phyloP scores from a whole-genome alignment of 2,888 invertebrate species.

The Lordiphosa andalusiaca region DNA sequence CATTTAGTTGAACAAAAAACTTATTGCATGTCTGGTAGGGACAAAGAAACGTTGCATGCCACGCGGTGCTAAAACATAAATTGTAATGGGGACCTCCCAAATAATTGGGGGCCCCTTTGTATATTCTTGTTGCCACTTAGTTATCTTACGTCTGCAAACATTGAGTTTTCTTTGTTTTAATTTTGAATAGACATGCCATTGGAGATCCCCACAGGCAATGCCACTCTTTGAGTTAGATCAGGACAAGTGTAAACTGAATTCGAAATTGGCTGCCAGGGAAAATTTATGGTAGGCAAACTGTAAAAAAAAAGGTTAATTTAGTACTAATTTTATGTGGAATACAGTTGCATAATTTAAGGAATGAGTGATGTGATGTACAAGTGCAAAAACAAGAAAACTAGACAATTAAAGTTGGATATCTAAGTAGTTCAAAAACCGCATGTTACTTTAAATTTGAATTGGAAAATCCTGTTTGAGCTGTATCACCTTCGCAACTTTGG shows the following conservation, averaged over 20 bases:
- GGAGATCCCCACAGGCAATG: slow-evolving; percentile 27
- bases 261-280: slow-evolving; percentile 14
- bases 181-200: slow-evolving; percentile 51
- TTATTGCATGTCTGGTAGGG: slow-evolving; percentile 17
- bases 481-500: no score
- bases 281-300: slow-evolving; percentile 51
- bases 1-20: slow-evolving; percentile 13
- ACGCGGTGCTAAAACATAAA: slow-evolving; percentile 5
- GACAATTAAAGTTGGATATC: no score
- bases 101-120: slow-evolving; percentile 9
- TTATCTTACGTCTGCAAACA: slow-evolving; percentile 3
- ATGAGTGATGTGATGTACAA: no score
- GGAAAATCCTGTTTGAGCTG: no score
- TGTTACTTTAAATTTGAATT: no score
- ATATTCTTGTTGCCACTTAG: slow-evolving; percentile 18
- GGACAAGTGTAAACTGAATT: slow-evolving; percentile 14
- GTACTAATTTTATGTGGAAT: slow-evolving; percentile 25
- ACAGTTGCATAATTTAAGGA: no score
- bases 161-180: slow-evolving; percentile 35
- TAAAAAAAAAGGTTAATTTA: slow-evolving; percentile 35
- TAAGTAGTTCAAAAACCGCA: no score
- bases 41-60: slow-evolving; percentile 17
- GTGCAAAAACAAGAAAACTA: no score
- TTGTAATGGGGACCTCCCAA: slow-evolving; percentile 22
- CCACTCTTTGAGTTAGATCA: slow-evolving; percentile 11